These are phyloP conservation scores for Ctenochaetus hawaiiensis DNA, from an alignment of 2,797 vertebrate species.

Conservation along the genomic window DNA sequence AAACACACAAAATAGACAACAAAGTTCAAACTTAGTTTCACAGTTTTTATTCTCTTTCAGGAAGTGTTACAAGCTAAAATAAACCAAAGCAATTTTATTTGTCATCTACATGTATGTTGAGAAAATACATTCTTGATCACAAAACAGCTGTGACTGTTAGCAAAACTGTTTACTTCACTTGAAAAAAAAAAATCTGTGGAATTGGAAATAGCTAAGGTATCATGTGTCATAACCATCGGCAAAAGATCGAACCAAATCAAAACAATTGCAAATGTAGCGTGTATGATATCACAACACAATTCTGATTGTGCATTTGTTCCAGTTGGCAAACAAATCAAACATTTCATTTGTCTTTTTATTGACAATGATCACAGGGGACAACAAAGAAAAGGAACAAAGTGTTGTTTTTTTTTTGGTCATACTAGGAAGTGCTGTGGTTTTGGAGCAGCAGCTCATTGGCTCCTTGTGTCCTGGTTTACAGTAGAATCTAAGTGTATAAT, in stretches of 20 bases:
- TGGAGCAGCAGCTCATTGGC: constrained; percentile 65
- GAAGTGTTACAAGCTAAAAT: constrained; percentile 12
- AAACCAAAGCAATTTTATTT: not conserved
- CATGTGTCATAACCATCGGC: constrained; percentile 4
- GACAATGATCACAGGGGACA: constrained; percentile 58
- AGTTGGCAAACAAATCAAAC: constrained; percentile 35
- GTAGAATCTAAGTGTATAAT: constrained; percentile 79
- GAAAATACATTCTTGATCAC: constrained; percentile 19
- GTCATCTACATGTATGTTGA: not conserved
- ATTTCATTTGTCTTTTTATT: constrained; percentile 23
- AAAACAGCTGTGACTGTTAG: constrained; percentile 16
- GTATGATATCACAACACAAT: constrained; percentile 34
- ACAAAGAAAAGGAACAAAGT: constrained; percentile 63
- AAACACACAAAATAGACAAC: not conserved
- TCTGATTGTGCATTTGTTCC: constrained; percentile 28
- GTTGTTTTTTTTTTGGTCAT: constrained; percentile 16
- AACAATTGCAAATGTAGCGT: constrained; percentile 43
- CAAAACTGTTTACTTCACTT: not conserved
- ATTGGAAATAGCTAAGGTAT: constrained; percentile 27
- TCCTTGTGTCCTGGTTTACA: constrained; percentile 79
- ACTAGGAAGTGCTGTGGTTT: constrained; percentile 75
- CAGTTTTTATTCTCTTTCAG: not conserved
- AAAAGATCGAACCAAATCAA: constrained; percentile 35
- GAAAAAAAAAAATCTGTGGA: not conserved
- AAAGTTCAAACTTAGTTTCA: not conserved